Conservation (phyloP, 2,113 vertebrate species). For the Tetraodon nigroviridis region DNA sequence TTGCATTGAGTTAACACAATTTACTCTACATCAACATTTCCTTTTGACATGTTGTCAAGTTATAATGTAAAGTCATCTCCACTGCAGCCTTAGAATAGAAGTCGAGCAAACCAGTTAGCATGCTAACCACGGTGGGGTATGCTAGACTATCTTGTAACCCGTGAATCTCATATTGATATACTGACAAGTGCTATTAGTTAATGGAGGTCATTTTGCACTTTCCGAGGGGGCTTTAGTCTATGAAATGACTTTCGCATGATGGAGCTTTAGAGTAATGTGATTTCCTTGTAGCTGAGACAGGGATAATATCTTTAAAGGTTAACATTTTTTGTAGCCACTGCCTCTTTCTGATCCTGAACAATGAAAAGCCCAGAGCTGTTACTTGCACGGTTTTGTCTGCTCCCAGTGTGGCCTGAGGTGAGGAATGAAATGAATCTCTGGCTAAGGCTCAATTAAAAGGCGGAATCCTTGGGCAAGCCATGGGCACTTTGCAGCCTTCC, state of each 20-base stretch:
- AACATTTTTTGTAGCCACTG: conserved; percentile 37
- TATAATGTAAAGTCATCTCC: no score
- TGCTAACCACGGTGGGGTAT: not conserved
- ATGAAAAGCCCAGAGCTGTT: conserved; percentile 43
- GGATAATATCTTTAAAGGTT: conserved; percentile 46
- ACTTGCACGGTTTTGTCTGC: conserved; percentile 45
- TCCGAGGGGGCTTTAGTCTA: not conserved
- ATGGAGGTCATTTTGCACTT: conserved; percentile 31
- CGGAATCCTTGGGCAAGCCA: conserved; percentile 48
- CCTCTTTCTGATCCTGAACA: conserved; percentile 27
- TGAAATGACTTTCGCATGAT: conserved; percentile 28
- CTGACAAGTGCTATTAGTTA: conserved; percentile 24
- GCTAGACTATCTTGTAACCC: not conserved
- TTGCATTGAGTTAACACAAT: no score
- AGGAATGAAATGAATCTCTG: conserved; percentile 61
- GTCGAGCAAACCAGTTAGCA: not conserved
- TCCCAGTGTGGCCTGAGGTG: conserved; percentile 46
- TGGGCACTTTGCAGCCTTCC: conserved; percentile 41
- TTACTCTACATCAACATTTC: no score
- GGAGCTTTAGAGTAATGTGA: conserved; percentile 37
- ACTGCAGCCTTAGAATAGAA: not conserved
- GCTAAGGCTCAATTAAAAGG: conserved; percentile 69
- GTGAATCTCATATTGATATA: not conserved
- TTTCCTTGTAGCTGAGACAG: conserved; percentile 29
- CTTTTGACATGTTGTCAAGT: no score